Evolutionary conservation across 2,113 vertebrate genomes (phyloP), one percentile per base, ranked within the genome.

Genomic region (Typhlomys cinereus): DNA sequence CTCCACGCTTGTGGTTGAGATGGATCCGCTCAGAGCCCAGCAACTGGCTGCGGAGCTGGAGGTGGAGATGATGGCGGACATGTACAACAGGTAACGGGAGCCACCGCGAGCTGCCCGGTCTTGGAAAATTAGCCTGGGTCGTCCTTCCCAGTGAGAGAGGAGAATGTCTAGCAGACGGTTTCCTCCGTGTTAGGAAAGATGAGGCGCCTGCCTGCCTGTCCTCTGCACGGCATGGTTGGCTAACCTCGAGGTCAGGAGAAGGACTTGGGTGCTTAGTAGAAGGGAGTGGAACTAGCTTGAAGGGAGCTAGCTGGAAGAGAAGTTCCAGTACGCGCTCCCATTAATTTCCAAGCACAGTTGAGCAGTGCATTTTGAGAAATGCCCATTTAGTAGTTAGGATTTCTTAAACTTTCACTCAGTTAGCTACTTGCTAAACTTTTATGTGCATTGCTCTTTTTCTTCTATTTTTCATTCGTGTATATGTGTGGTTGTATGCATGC

Each of bases 41-140:
- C 99, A 99, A 97, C 96, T 99, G 96, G 99, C 99, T 46, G 99
- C 99, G 17, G 99, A 99, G 96, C 98, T 99, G 94, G 99, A 99
- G 97, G 99, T 99, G 96, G 99, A 99, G 94, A 99, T 99, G 99
- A 99, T 99, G 99, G 99, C 99, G 11, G 99, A 99, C 96, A 99
- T 99, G 99, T 99, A 99, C 97, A 99, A 99, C 98, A 98, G 99
- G 99, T 99, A 98, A 85, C 1, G 36, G 15, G 76, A 36, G 61
- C 17, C 7, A 7, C 78, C 23, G 23, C 12, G 2, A 0, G 2
- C 25, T 34, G 11, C 44, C 10, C 23, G 41, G 27, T 14, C 48
- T 31, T 73, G 44, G 90, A 64, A 46, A 70, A 44, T 67, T 41
- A 57, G 21, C 21, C 36, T 4, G 31, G 48, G 59, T 41, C 74